Base-by-base conservation (phyloP, 1,140 invertebrate species). In the Hyles euphorbiae region DNA sequence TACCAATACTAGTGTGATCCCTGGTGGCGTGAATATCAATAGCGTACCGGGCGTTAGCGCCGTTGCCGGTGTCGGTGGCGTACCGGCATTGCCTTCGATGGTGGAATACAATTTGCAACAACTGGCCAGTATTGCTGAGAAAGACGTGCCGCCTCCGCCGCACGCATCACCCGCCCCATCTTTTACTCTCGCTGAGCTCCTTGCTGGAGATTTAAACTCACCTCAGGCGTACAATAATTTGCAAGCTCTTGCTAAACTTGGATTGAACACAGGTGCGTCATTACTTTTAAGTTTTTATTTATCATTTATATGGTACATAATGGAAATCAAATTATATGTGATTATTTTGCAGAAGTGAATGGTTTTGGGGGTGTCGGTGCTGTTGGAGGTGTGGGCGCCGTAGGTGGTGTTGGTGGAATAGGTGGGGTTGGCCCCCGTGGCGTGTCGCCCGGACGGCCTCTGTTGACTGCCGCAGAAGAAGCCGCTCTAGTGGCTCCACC, bases 231-330 rank as follows among this genome's bases (percentile, higher is more conserved):
- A 95, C 63, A 96, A 96, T 78, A 98, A 97, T 89, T 90, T 97
- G 55, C 95, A 97, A 78, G 95, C 95, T 11, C 91, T 97, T 55
- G 96, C 96, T 52, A 97, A 97, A 87, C 90, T 97, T 44, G 95
- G 95, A 70, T 89, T 94, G 47, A 93, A 92, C 81, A 92, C 93
- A 86, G 93, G 93, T 94, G 78, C 36, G 8, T 40, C 36, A 8
- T 40, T 40, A 5, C 36, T 40, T 40, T 40, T 8, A 47, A 5
- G 46, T 47, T 47, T 47, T 47, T 22, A 22, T 22, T 22, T 22
- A 22, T 22, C 22, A 22, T 22, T 22, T 22, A 22, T 22, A 22
- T 22, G 22, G 22, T 22, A 48, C 11, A 22, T 48, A 48, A 10
- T 8, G 8, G 8, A 8, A 40, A 40, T 40, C 4, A n/a, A 12